Base-by-base conservation (phyloP, 1,140 invertebrate genomes). In the Atta colombica region DNA sequence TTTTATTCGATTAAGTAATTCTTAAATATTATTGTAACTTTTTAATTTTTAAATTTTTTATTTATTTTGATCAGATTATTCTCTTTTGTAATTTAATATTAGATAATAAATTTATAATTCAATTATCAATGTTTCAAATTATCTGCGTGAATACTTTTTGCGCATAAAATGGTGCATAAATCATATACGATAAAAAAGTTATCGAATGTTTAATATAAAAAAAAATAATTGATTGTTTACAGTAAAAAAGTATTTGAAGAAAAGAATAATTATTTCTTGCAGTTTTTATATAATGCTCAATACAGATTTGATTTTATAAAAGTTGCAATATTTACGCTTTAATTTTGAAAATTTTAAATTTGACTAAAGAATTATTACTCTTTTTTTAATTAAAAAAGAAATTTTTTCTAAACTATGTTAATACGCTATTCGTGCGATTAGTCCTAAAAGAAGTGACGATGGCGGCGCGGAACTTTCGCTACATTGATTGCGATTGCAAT, bases 401-500 rank as follows among this genome's bases (percentile, higher is more conserved):
- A 69, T 61, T 61, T 49, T 69, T 69, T 16, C 14, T 69, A 0
- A n/a, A 39, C 12, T 18, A n/a, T 39, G 10, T 8, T 49, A 69
- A 21, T 69, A 49, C 12, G 12, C 14, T 39, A 10, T 12, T 45
- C 12, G 6, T n/a, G 55, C 18, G 39, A 74, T 84, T 74, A 74
- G 7, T 21, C 14, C 18, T 14, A 45, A 18, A 77, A 66, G 86
- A 68, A 75, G 66, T 49, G 25, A 31, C 31, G 7, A 53, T 35
- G 6, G 45, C 39, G 53, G 51, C 61, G 21, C 35, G 71, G 4
- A 35, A 88, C 87, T 88, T 88, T 88, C 85, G 77, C 87, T 58
- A 18, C 31, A 53, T 55, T 25, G 77, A 65, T 68, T 25, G 31
- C 60, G 21, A 55, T 77, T 53, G 82, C 74, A 66, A 78, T 85